Evolutionary conservation across 2,888 invertebrate species (phyloP).

Genomic region (Coleophora deauratella): DNA sequence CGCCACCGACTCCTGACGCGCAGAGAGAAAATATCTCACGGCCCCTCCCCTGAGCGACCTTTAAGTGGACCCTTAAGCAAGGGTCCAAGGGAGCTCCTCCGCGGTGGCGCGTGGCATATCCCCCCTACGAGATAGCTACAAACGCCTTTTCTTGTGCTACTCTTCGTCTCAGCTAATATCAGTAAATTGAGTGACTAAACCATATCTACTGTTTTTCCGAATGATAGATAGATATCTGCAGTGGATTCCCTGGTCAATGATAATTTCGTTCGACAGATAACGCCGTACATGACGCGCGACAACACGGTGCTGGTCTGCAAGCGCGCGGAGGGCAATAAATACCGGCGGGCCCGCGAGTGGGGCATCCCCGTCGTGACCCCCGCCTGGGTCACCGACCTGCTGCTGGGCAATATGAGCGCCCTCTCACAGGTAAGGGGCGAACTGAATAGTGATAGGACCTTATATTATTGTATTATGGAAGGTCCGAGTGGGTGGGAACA

Average conservation of each 20-base stretch:
- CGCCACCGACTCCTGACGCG: constrained; percentile 45
- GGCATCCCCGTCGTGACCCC: constrained; percentile 93
- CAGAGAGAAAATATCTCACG: neutral
- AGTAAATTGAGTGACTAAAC: no score
- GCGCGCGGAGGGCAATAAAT: constrained; percentile 91
- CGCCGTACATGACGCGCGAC: constrained; percentile 84
- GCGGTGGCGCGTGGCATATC: no score
- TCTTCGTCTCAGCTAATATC: no score
- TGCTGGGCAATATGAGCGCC: constrained; percentile 90
- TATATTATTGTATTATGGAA: no score
- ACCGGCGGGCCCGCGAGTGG: constrained; percentile 93
- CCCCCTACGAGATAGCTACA: no score
- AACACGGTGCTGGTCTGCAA: constrained; percentile 85
- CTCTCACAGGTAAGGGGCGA: constrained; percentile 75
- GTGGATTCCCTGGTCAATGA: no score
- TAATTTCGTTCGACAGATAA: constrained; percentile 61
- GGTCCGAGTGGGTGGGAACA: no score
- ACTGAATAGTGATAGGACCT: no score
- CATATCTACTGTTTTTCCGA: no score
- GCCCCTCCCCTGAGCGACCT: constrained; percentile 68
- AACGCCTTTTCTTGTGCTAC: no score
- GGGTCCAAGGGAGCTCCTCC: no score
- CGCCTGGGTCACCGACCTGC: constrained; percentile 93
- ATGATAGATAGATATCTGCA: no score
- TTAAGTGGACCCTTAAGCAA: constrained; percentile 79